A percentile compares a stretch with the other conserved stretches of the same genome.
Evolutionary conservation across 2,888 invertebrate genomes (phyloP).

Genomic region (Metacarcinus magister): DNA sequence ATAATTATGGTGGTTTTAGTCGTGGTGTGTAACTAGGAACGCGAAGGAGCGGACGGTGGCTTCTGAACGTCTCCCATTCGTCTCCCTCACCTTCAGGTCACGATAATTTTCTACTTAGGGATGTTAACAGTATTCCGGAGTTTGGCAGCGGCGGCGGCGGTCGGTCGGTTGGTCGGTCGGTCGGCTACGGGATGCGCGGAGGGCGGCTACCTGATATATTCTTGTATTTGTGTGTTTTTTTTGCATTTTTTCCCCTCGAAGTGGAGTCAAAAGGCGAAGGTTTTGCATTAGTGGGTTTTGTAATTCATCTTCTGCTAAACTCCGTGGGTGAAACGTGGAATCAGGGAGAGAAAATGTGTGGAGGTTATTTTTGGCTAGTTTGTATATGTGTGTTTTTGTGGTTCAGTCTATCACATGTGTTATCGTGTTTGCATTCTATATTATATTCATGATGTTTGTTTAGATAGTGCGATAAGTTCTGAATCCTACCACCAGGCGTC

Average conservation of each 20-base stretch:
- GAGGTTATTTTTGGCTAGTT: no score
- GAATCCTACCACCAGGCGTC: not conserved
- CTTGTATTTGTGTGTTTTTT: not conserved
- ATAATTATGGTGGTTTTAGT: slow-evolving; percentile 75
- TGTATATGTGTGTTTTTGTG: no score
- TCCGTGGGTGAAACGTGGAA: no score
- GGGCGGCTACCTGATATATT: not conserved
- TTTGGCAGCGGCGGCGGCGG: slow-evolving; percentile 15
- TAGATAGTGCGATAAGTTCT: not conserved
- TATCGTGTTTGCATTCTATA: no score
- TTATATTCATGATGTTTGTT: not conserved
- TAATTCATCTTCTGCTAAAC: no score
- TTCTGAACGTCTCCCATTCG: slow-evolving; percentile 63
- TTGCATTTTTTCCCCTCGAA: not conserved
- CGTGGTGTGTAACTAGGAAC: slow-evolving; percentile 74
- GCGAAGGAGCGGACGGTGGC: slow-evolving; percentile 56
- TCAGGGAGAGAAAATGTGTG: no score
- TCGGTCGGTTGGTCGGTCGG: not conserved
- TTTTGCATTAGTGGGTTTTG: not conserved
- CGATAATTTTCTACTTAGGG: slow-evolving; percentile 76
- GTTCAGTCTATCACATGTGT: not conserved
- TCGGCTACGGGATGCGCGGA: slow-evolving; percentile 1
- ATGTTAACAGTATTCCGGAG: slow-evolving; percentile 71
- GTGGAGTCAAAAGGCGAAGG: not conserved
- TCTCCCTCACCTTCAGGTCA: slow-evolving; percentile 66